A percentile compares a stretch with the other conserved stretches of the same genome.
Conservation (phyloP, 2,113 vertebrate genomes). For the Rhipidura dahli region DNA sequence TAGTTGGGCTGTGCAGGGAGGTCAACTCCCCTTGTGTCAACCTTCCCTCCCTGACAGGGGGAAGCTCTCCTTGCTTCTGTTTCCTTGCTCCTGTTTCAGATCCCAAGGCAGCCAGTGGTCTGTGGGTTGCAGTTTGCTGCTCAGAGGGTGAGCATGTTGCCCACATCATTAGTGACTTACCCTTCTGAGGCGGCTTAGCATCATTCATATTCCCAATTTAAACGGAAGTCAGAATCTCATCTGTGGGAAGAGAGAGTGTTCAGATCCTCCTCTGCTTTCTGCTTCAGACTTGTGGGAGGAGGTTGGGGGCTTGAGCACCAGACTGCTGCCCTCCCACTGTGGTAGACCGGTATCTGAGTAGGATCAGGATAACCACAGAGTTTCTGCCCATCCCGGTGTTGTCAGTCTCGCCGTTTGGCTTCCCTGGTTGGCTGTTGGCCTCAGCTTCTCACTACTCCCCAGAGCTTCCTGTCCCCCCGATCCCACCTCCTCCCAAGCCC, state of each 20-base stretch:
- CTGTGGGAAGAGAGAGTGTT: not conserved
- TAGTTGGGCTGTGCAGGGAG: not conserved
- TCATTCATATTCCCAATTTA: not conserved
- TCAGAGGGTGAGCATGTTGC: not conserved
- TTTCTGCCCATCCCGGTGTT: too few species aligned
- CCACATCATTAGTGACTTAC: not conserved
- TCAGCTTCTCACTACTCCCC: too few species aligned
- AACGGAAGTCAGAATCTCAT: not conserved
- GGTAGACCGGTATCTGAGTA: too few species aligned
- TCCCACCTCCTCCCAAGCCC: too few species aligned
- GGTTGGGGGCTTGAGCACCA: fast-evolving
- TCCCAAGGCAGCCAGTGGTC: not conserved
- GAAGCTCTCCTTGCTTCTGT: not conserved
- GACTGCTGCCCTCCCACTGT: not conserved
- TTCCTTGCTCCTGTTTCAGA: not conserved
- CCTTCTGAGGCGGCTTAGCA: not conserved
- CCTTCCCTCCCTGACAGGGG: not conserved
- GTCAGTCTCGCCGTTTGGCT: too few species aligned
- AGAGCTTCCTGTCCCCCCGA: too few species aligned
- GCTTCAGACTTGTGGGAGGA: not conserved
- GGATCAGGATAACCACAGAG: too few species aligned
- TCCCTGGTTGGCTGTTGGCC: too few species aligned
- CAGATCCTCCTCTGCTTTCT: not conserved
- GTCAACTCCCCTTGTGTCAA: not conserved
- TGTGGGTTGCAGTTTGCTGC: not conserved